Percentiles rank a stretch among this genome's conserved stretches.
Conservation (phyloP, 2,113 vertebrate species). For the Chunga burmeisteri region DNA sequence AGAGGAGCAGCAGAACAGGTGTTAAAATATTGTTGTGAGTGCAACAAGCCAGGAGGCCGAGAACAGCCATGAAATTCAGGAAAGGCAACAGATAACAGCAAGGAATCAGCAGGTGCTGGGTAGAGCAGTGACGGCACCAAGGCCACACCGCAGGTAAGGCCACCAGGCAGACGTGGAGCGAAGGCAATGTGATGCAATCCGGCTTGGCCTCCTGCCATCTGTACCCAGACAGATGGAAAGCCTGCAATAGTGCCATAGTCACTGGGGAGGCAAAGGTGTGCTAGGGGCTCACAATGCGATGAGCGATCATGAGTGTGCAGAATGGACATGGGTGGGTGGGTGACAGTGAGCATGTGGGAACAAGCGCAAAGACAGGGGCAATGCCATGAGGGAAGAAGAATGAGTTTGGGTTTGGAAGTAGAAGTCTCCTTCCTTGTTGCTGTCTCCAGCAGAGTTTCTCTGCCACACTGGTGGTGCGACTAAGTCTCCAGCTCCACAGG, state of each 20-base stretch:
- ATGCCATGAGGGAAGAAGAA: rapidly evolving
- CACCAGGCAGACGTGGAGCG: background rate
- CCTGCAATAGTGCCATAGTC: background rate
- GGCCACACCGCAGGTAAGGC: background rate
- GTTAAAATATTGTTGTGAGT: background rate
- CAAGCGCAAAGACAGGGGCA: background rate
- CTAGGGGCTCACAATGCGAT: rapidly evolving
- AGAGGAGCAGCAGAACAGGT: background rate
- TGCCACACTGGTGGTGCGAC: background rate
- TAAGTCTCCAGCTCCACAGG: background rate
- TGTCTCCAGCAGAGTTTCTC: background rate
- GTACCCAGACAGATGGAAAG: background rate
- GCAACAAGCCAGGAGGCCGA: rapidly evolving
- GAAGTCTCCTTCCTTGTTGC: background rate
- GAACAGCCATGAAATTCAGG: background rate
- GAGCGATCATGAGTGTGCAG: rapidly evolving
- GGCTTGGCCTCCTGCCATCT: rapidly evolving
- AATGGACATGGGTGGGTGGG: rapidly evolving
- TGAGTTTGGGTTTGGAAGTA: background rate
- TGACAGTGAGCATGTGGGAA: rapidly evolving
- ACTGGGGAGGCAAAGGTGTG: rapidly evolving
- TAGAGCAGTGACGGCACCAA: background rate
- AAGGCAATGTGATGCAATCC: background rate
- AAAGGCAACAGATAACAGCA: background rate
- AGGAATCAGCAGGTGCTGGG: background rate